These are phyloP conservation scores for Amorpha juglandis DNA, from an alignment of 2,888 invertebrate genomes.

Conservation along the genomic window DNA sequence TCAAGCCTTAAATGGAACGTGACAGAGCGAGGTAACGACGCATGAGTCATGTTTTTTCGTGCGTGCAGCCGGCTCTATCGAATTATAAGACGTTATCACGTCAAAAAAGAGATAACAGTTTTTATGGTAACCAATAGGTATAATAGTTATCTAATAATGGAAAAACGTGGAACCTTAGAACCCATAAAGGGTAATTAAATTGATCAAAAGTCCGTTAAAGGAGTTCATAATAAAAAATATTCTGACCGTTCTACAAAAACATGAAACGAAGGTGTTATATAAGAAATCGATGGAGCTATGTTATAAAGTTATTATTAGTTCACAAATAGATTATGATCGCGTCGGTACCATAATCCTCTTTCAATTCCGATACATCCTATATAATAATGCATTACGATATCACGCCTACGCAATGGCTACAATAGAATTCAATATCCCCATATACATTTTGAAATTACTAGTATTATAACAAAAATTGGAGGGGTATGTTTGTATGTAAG, in stretches of 20 bases:
- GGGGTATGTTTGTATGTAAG: no score
- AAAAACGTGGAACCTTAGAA: not conserved
- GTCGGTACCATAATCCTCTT: not conserved
- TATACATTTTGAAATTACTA: no score
- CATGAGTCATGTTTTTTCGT: no score
- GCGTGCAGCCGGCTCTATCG: no score
- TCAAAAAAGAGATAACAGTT: no score
- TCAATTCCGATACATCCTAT: not conserved
- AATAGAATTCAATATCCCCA: no score
- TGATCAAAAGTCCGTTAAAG: not conserved
- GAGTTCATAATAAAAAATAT: not conserved
- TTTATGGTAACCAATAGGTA: not conserved
- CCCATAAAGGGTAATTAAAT: not conserved
- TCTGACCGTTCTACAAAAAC: not conserved
- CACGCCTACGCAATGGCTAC: not conserved
- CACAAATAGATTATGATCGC: slow-evolving; percentile 7
- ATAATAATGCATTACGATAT: not conserved
- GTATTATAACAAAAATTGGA: no score
- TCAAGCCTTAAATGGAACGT: no score
- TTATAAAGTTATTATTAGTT: not conserved
- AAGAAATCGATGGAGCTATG: not conserved
- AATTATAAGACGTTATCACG: no score
- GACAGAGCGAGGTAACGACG: no score
- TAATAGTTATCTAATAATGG: not conserved
- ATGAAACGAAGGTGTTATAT: not conserved